These are phyloP conservation scores for Synergus umbraculus DNA, from an alignment of 2,888 invertebrate species.

Conservation along the genomic window DNA sequence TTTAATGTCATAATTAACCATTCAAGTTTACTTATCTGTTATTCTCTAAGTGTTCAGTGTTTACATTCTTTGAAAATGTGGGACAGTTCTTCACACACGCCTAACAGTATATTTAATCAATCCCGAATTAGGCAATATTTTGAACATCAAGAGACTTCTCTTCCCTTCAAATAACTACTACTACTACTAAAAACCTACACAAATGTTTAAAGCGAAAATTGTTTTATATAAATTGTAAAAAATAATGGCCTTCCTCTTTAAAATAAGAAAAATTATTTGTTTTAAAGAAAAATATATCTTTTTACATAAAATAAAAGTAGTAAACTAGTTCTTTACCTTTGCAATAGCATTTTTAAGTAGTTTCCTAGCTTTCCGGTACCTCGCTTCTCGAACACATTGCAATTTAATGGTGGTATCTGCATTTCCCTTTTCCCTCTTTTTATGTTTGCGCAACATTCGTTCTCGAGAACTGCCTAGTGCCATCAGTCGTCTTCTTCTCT, in stretches of 20 bases:
- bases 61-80: neutral
- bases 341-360: constrained; percentile 77
- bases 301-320: neutral
- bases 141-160: neutral
- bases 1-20: neutral
- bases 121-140: neutral
- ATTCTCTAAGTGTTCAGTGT: neutral
- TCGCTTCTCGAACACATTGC: constrained; percentile 71
- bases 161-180: neutral
- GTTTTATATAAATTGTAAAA: no score
- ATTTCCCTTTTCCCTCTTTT: constrained; percentile 71
- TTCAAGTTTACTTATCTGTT: neutral
- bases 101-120: neutral
- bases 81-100: neutral
- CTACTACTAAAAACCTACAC: no score
- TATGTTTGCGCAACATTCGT: constrained; percentile 74
- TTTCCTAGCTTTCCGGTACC: constrained; percentile 76
- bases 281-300: neutral
- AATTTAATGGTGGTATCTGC: constrained; percentile 65
- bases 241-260: neutral
- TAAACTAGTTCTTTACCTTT: constrained; percentile 68
- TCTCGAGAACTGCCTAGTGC: constrained; percentile 76
- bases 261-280: neutral
- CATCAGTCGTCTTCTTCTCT: constrained; percentile 78
- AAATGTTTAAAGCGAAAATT: no score